phyloP scores from a whole-genome alignment of 1,140 invertebrate genomes.

The Procambarus clarkii region DNA sequence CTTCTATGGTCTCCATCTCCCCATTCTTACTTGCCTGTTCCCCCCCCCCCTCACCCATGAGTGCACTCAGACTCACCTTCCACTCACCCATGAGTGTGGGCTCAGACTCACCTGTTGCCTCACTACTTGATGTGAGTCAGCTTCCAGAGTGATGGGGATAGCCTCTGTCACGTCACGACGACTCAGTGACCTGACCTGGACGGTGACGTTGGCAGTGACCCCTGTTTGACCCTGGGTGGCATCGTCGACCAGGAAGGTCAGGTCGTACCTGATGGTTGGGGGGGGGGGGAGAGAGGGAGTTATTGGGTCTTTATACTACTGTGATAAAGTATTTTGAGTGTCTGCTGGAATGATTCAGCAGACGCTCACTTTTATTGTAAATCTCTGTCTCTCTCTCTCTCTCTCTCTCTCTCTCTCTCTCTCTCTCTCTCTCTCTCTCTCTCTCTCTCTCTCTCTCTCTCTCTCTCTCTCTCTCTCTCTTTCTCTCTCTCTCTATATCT shows the following conservation, averaged over 20 bases:
- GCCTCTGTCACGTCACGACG: neutral
- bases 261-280: slow-evolving; percentile 20
- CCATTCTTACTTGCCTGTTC: no score
- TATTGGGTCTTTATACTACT: no score
- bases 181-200: slow-evolving; percentile 9
- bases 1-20: no score
- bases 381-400: neutral
- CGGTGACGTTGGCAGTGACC: slow-evolving; percentile 24
- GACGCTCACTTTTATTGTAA: no score
- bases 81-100: no score
- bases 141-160: slow-evolving; percentile 14
- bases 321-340: no score
- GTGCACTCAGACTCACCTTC: no score
- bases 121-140: neutral
- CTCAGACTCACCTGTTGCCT: neutral
- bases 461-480: neutral
- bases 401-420: neutral
- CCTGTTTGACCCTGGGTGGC: slow-evolving; percentile 11
- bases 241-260: slow-evolving; percentile 24
- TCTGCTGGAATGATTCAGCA: no score
- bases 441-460: slow-evolving; percentile 6
- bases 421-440: slow-evolving; percentile 6
- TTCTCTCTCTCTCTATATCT: no score
- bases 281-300: neutral
- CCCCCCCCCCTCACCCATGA: no score